These are phyloP conservation scores for Drosophila lutescens DNA, from an alignment of 2,888 invertebrate genomes.

Conservation along the genomic window DNA sequence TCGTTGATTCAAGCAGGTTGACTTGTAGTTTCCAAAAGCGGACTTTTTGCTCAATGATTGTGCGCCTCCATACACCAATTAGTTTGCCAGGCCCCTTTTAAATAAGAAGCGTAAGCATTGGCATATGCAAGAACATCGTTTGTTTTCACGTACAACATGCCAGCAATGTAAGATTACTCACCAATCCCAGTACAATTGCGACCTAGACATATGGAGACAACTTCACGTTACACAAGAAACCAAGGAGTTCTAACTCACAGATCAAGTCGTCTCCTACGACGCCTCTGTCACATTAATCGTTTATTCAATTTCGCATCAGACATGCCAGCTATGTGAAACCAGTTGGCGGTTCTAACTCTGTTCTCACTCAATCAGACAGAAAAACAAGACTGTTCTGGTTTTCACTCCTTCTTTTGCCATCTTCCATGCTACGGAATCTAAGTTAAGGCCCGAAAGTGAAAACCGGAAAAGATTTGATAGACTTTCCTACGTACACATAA, in stretches of 20 bases:
- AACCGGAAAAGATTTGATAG: neutral
- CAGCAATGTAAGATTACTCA: slow-evolving; percentile 23
- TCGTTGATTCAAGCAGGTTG: slow-evolving; percentile 1
- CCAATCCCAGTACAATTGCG: slow-evolving; percentile 24
- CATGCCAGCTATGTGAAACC: slow-evolving; percentile 17
- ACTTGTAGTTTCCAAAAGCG: slow-evolving; percentile 3
- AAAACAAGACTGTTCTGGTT: neutral
- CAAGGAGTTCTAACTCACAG: slow-evolving; percentile 3
- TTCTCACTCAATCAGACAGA: slow-evolving; percentile 1
- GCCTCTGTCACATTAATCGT: slow-evolving; percentile 5
- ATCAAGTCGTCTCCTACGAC: slow-evolving; percentile 8
- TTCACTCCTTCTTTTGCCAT: neutral
- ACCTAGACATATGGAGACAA: slow-evolving; percentile 20
- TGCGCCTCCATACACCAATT: neutral
- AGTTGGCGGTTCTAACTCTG: slow-evolving; percentile 49
- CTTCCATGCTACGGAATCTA: neutral
- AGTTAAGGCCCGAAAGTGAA: neutral
- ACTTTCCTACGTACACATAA: slow-evolving; percentile 42
- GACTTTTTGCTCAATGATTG: neutral
- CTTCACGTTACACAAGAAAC: slow-evolving; percentile 1
- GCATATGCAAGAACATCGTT: neutral
- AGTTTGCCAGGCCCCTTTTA: neutral
- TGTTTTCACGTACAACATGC: slow-evolving; percentile 22
- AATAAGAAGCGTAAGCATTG: slow-evolving; percentile 1
- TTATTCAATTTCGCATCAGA: neutral